These are phyloP conservation scores for Adelosebastes latens DNA, from an alignment of 2,797 vertebrate genomes.

Conservation along the genomic window DNA sequence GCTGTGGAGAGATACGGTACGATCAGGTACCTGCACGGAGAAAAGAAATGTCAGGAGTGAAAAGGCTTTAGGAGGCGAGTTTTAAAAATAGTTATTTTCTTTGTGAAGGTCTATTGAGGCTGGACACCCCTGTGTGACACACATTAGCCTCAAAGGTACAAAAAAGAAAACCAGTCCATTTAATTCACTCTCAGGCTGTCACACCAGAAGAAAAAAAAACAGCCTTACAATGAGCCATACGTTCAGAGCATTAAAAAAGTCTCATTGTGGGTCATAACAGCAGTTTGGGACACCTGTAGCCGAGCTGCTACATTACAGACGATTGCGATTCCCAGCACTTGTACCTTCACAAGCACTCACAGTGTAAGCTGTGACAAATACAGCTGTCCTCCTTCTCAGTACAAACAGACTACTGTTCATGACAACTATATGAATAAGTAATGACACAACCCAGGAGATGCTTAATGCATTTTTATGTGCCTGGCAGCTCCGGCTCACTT, in stretches of 20 bases:
- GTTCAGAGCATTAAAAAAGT: slow-evolving; percentile 7
- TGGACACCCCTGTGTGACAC: slow-evolving; percentile 34
- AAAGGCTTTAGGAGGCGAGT: slow-evolving; percentile 37
- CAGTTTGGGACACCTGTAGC: slow-evolving; percentile 45
- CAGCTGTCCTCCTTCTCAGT: slow-evolving; percentile 58
- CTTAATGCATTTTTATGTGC: slow-evolving; percentile 56
- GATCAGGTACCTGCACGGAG: slow-evolving; percentile 13
- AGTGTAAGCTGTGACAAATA: slow-evolving; percentile 58
- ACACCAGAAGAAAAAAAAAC: not conserved
- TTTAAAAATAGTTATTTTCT: slow-evolving; percentile 59
- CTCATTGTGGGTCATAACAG: slow-evolving; percentile 23
- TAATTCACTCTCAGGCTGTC: slow-evolving; percentile 6
- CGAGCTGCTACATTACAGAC: slow-evolving; percentile 9
- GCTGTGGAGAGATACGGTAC: slow-evolving; percentile 13
- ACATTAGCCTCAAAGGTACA: slow-evolving; percentile 37
- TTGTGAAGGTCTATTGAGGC: slow-evolving; percentile 29
- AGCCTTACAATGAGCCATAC: not conserved
- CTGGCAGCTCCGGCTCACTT: slow-evolving; percentile 17
- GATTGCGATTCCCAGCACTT: slow-evolving; percentile 49
- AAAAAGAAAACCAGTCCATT: not conserved
- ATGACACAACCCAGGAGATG: slow-evolving; percentile 46
- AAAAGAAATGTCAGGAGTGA: slow-evolving; percentile 60
- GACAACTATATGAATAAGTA: slow-evolving; percentile 76
- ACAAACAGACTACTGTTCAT: slow-evolving; percentile 62
- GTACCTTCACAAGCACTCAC: slow-evolving; percentile 30